These are phyloP conservation scores for Notarius quadriscutis DNA, from an alignment of 2,113 vertebrate genomes.

Conservation along the genomic window DNA sequence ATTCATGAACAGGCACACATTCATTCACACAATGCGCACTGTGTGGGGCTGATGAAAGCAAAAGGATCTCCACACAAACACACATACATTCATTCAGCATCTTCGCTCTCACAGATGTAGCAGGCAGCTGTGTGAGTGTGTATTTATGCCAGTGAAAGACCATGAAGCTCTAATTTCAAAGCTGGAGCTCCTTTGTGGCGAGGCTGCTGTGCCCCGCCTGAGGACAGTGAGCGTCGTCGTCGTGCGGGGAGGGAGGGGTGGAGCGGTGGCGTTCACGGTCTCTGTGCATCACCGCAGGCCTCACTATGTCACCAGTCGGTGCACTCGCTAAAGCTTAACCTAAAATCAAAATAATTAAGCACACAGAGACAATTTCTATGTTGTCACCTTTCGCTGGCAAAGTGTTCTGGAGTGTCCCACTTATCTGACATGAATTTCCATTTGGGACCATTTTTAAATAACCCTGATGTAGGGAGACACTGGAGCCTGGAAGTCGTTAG, in stretches of 20 bases:
- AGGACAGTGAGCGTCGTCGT: constrained; percentile 26
- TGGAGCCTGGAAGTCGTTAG: constrained; percentile 10
- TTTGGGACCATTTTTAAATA: constrained; percentile 1
- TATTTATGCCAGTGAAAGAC: constrained; percentile 8
- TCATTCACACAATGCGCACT: constrained; percentile 41
- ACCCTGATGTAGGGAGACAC: not conserved
- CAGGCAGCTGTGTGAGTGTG: constrained; percentile 24
- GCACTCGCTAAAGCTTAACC: not conserved
- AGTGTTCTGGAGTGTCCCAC: not conserved
- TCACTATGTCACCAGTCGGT: constrained; percentile 23
- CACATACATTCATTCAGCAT: constrained; percentile 35
- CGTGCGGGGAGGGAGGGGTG: not conserved
- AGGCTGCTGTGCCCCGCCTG: constrained; percentile 23
- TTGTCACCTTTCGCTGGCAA: not conserved
- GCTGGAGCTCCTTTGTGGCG: constrained; percentile 8
- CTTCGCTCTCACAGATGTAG: constrained; percentile 14
- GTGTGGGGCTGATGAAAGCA: constrained; percentile 37
- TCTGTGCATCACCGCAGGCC: constrained; percentile 19
- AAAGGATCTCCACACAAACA: constrained; percentile 14
- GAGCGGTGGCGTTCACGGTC: constrained; percentile 19
- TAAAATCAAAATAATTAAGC: constrained; percentile 43
- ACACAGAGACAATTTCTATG: not conserved
- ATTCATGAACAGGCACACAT: constrained; percentile 29
- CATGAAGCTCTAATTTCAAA: constrained; percentile 49
- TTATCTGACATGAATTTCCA: not conserved